Base-by-base conservation (phyloP, 1,140 invertebrate species). In the Drosophila mauritiana region DNA sequence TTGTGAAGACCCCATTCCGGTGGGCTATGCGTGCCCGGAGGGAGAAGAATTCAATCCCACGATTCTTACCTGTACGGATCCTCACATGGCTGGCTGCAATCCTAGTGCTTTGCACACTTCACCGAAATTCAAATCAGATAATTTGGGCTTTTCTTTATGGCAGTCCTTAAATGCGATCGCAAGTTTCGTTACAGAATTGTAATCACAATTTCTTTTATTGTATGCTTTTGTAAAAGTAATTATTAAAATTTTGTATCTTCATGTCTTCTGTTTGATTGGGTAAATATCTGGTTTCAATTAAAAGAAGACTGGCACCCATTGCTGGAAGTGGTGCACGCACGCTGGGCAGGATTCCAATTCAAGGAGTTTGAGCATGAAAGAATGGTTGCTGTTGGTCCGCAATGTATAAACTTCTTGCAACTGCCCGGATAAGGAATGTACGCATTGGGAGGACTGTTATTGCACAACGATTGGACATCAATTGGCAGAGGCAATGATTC, bases 401-500 rank as follows among this genome's bases (percentile, higher is more conserved):
- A 92, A 7, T 74, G 27, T 13, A 91, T 86, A 15, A 92, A 91
- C 58, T 89, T 85, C 5, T 68, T 73, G 13, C 91, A 92, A 68
- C 90, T 70, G 10, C 45, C 63, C 2, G 90, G 90, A 75, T 91
- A 82, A 10, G 73, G 51, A 7, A 88, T 42, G 57, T 80, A 91
- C 1, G 52, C 22, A 8, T 15, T 52, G 22, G 42, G 12, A 17
- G 45, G n/a, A 57, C 27, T 43, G 3, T 42, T 39, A 3, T 4
- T 31, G 36, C 82, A 86, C 25, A 63, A 8, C 1, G 31, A 25
- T 20, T 36, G 31, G 4, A 46, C 65, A 37, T 82, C 62, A 1
- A 82, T 62, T 0, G 78, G 78, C 15, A 42, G 17, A 8, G 20
- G 20, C 3, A 1, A 4, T 0, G 46, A 12, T 0, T n/a, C 43